Conservation (phyloP, 2,113 vertebrate genomes). For the Enhydra lutris region DNA sequence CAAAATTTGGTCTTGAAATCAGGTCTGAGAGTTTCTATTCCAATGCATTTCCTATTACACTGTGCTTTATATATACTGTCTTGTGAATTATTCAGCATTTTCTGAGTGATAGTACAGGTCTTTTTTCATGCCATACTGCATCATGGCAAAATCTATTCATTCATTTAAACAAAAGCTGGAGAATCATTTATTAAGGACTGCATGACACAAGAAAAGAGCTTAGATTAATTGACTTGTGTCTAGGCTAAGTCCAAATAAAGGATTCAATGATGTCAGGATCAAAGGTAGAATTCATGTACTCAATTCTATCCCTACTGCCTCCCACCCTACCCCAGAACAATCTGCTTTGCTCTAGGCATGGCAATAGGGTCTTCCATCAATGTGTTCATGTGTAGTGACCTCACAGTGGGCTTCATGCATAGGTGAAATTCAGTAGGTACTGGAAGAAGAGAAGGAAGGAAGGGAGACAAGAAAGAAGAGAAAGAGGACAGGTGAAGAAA, state of each 20-base stretch:
- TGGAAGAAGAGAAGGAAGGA: not conserved
- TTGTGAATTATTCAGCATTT: not conserved
- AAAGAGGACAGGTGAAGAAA: not conserved
- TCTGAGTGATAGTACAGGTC: not conserved
- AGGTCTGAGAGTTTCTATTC: not conserved
- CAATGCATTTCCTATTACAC: not conserved
- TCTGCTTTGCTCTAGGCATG: not conserved
- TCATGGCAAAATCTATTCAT: not conserved
- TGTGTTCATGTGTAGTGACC: not conserved
- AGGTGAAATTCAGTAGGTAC: not conserved
- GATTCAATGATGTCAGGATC: not conserved
- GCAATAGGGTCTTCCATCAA: not conserved
- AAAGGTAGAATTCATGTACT: not conserved
- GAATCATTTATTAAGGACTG: not conserved
- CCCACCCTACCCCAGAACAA: not conserved
- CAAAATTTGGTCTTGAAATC: not conserved
- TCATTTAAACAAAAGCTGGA: not conserved
- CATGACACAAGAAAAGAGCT: not conserved
- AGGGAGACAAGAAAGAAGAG: not conserved
- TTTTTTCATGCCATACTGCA: not conserved
- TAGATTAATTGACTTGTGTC: not conserved
- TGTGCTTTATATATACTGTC: not conserved
- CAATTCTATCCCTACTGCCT: not conserved
- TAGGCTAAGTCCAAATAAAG: not conserved
- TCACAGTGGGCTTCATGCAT: not conserved